phyloP scores from a whole-genome alignment of 2,797 vertebrate species.

The Parauchenoglanis punctatus region DNA sequence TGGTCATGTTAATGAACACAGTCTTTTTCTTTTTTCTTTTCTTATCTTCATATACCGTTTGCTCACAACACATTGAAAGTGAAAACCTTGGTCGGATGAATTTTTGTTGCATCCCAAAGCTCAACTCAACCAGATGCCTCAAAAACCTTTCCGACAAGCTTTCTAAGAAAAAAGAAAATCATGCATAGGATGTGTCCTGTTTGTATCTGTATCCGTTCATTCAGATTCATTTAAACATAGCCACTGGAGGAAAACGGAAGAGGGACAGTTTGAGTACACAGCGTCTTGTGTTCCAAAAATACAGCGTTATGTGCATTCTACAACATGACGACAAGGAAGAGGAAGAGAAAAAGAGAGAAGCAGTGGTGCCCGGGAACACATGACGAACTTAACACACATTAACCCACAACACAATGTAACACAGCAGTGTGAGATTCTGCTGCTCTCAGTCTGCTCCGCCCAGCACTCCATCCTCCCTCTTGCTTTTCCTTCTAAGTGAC shows the following conservation, averaged over 20 bases:
- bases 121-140: background rate
- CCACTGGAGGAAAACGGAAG: background rate
- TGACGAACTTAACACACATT: slow-evolving; percentile 8
- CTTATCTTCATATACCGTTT: background rate
- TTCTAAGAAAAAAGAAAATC: background rate
- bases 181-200: background rate
- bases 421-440: slow-evolving; percentile 14
- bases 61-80: background rate
- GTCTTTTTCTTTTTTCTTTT: too few relatives aligned
- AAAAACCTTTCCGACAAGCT: background rate
- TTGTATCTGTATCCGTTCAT: background rate
- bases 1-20: background rate
- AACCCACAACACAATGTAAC: background rate
- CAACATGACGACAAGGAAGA: background rate
- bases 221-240: background rate
- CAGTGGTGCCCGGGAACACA: background rate
- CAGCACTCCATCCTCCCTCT: too few relatives aligned
- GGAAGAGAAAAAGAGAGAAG: background rate
- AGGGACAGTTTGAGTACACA: background rate
- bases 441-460: background rate
- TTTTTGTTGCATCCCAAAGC: background rate
- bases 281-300: background rate
- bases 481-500: background rate
- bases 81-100: background rate
- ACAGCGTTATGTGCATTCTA: background rate